phyloP scores from a whole-genome alignment of 2,113 vertebrate genomes.

The Psammodynastes pulverulentus region DNA sequence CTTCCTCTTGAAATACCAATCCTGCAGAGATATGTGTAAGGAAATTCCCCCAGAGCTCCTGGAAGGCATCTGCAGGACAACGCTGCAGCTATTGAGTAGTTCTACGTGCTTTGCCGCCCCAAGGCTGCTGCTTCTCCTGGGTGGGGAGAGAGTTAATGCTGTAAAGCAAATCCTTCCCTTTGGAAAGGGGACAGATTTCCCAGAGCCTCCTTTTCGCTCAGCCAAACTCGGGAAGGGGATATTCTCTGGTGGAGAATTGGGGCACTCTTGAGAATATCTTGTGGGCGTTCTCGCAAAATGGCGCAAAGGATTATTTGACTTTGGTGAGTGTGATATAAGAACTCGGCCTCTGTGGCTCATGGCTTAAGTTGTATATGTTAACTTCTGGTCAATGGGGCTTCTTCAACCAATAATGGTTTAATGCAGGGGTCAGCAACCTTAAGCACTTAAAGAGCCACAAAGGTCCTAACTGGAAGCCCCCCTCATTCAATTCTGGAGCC shows the following conservation, averaged over 20 bases:
- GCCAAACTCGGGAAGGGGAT: neutral
- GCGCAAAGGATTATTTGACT: neutral
- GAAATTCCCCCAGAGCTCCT: neutral
- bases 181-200: neutral
- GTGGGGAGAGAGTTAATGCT: neutral
- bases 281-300: neutral
- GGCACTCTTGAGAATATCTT: neutral
- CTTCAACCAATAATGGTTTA: neutral
- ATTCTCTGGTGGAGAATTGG: neutral
- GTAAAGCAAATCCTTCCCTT: rapidly evolving
- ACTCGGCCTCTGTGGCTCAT: neutral
- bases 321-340: neutral
- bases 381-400: neutral
- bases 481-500: too few relatives aligned
- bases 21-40: neutral
- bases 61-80: neutral
- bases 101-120: neutral
- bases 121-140: neutral
- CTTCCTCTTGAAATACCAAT: neutral
- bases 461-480: too few relatives aligned
- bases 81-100: neutral
- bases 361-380: neutral
- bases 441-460: too few relatives aligned
- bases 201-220: neutral
- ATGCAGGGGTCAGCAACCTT: too few relatives aligned